These are phyloP conservation scores for Gymnocephalus cernua DNA, from an alignment of 2,113 vertebrate species.

Conservation along the genomic window DNA sequence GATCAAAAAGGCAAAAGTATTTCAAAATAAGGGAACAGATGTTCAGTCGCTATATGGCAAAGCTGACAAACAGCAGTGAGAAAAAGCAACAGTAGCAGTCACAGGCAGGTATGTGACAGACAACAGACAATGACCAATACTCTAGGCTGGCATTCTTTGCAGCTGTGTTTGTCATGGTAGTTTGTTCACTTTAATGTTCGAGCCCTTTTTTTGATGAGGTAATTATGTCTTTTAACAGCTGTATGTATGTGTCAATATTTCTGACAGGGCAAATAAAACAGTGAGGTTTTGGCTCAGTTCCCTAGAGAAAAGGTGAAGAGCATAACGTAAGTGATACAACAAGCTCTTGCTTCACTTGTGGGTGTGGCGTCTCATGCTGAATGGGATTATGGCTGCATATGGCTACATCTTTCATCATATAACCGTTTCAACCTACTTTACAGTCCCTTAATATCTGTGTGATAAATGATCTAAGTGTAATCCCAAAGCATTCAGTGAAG, in stretches of 20 bases:
- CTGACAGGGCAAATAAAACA: background rate
- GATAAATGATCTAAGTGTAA: background rate
- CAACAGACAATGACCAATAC: background rate
- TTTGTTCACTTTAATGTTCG: background rate
- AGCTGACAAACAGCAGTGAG: background rate
- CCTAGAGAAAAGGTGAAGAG: conserved; percentile 17
- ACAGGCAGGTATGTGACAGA: background rate
- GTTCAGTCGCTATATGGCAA: background rate
- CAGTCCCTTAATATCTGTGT: background rate
- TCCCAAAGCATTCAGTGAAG: background rate
- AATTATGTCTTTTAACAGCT: background rate
- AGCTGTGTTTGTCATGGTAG: background rate
- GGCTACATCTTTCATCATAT: conserved; percentile 1
- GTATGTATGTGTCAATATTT: background rate
- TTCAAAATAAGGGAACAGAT: background rate
- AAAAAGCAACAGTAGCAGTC: too few species aligned
- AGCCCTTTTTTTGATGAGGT: background rate
- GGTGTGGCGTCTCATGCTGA: conserved; percentile 15
- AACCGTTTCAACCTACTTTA: background rate
- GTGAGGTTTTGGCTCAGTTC: background rate
- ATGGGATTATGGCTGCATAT: conserved; percentile 16
- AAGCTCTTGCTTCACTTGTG: conserved; percentile 42
- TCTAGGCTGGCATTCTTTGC: background rate
- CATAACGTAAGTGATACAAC: conserved; percentile 43
- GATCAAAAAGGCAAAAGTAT: background rate